Evolutionary conservation across 92 coral and sea anemone genomes (phyloP), one percentile per base, ranked within the genome.

Genomic region (Siderastrea siderea): DNA sequence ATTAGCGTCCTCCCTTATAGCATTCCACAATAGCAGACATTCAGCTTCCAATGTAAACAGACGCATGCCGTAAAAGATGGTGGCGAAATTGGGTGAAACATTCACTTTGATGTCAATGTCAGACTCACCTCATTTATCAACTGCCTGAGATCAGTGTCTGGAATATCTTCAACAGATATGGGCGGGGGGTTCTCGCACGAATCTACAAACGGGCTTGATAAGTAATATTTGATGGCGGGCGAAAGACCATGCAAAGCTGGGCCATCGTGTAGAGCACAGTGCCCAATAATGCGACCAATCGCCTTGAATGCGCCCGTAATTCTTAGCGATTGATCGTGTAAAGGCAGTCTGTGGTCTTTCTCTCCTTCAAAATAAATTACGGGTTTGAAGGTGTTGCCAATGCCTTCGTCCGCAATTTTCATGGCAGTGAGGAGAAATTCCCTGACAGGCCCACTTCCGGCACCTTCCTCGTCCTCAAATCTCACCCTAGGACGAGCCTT

Each of bases 401-500:
- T 93, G 6, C 96, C 96, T 51, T 90, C 89, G 15, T 86, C 87
- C 15, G 77, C 89, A 26, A 87, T 50, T 79, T 90, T 90, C 86
- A 90, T 82, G 6, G 92, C 92, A 5, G 11, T 57, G 47, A 60
- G 53, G 14, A 93, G 69, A 71, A 93, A 93, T 62, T 90, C 95
- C 17, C 80, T 61, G 64, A 84, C 75, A 47, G 85, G 92, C 17
- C 92, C 89, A 75, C 89, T 77, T 51, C 91, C 92, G 15, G 84
- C 93, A 51, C 92, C 96, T 64, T 79, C 92, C 76, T 90, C 94
- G 44, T 82, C 94, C 87, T 93, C 92, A 64, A 90, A 93, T 50
- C 86, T 68, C 57, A 70, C 87, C 68, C 87, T 82, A 53, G 77
- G 77, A 15, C 68, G 79, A 53, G 87, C 87, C 15, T 82, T 82